Percentiles rank a stretch among this genome's conserved stretches.
Conservation (phyloP, 2,888 invertebrate species). For the Sthenelais limicola region DNA sequence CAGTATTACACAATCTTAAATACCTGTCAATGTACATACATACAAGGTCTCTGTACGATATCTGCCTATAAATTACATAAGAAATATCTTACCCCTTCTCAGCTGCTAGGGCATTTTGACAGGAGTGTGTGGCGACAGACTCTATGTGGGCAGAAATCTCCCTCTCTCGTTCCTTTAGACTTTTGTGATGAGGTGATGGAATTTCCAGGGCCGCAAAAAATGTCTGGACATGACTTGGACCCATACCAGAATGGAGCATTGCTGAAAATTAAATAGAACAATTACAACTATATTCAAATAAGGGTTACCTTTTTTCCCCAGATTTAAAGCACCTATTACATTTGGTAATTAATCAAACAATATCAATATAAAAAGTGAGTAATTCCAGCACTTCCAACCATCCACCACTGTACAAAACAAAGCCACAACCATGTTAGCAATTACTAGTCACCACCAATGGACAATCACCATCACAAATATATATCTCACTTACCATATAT, state of each 20-base stretch:
- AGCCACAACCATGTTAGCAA: too few species aligned
- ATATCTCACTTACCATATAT: too few species aligned
- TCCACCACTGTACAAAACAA: not conserved
- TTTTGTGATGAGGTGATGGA: not conserved
- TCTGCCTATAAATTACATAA: too few species aligned
- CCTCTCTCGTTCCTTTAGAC: not conserved
- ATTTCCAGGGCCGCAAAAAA: slow-evolving; percentile 15
- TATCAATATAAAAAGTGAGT: not conserved
- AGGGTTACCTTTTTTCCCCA: not conserved
- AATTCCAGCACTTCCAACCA: not conserved
- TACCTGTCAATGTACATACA: too few species aligned
- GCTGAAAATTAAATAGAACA: slow-evolving; percentile 7
- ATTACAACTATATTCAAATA: not conserved
- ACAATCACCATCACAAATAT: too few species aligned
- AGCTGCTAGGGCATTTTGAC: not conserved
- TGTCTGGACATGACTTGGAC: slow-evolving; percentile 1
- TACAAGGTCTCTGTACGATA: too few species aligned
- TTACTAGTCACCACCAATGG: too few species aligned
- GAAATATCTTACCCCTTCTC: slow-evolving; percentile 12
- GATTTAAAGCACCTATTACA: not conserved
- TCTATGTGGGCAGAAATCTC: slow-evolving; percentile 7
- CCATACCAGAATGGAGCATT: slow-evolving; percentile 29
- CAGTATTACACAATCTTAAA: too few species aligned
- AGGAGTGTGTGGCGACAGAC: slow-evolving; percentile 1
- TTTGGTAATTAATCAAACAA: not conserved